These are phyloP conservation scores for Chironomus striatipennis DNA, from an alignment of 1,140 invertebrate genomes.

Conservation along the genomic window DNA sequence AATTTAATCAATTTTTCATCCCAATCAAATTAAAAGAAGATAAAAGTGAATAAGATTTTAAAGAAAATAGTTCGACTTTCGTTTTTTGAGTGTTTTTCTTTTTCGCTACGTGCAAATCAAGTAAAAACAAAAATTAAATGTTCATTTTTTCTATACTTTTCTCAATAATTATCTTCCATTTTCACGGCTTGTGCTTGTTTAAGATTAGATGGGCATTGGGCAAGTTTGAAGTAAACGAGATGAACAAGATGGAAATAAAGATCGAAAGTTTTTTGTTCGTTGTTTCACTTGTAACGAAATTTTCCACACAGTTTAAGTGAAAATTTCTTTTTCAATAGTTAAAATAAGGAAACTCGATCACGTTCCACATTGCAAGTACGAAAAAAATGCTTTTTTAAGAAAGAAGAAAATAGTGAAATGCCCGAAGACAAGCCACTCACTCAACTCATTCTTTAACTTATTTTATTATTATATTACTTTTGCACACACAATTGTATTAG, in stretches of 20 bases:
- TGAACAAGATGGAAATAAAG: neutral
- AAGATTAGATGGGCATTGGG: neutral
- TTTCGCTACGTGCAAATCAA: neutral
- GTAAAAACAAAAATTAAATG: neutral
- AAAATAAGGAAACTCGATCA: conserved; percentile 4
- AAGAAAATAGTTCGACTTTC: neutral
- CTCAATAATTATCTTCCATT: neutral
- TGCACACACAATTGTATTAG: conserved; percentile 4
- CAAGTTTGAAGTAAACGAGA: neutral
- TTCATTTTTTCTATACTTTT: neutral
- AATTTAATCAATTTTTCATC: neutral
- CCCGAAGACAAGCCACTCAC: neutral
- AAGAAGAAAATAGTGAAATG: conserved; percentile 14
- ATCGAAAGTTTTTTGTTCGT: conserved; percentile 13
- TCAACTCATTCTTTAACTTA: too few species aligned
- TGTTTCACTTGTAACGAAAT: neutral
- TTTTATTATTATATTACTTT: neutral
- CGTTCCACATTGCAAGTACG: neutral
- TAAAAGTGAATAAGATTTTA: neutral
- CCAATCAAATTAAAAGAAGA: conserved; percentile 8
- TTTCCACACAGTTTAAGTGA: neutral
- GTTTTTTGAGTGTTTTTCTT: neutral
- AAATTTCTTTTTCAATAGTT: neutral
- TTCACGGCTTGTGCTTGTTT: neutral
- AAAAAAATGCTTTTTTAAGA: too few species aligned